These are phyloP conservation scores for Zenarchopterus dispar DNA, from an alignment of 2,797 vertebrate genomes.

Conservation along the genomic window DNA sequence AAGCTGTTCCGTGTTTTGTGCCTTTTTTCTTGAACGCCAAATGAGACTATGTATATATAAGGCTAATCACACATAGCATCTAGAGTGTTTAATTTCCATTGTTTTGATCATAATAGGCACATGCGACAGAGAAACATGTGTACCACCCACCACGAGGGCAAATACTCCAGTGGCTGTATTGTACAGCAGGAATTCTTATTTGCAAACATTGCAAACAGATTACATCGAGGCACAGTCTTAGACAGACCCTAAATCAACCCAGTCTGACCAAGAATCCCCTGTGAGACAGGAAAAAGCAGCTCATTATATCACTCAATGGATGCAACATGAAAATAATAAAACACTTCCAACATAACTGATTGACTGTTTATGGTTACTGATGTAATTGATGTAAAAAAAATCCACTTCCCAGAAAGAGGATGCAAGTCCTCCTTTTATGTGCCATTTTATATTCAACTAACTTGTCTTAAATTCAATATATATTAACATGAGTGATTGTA, in stretches of 20 bases:
- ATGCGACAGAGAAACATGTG: constrained; percentile 69
- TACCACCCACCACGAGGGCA: constrained; percentile 74
- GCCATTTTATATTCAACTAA: constrained; percentile 1
- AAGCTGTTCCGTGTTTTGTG: constrained; percentile 85
- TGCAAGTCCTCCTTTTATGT: background rate
- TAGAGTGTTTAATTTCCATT: constrained; percentile 83
- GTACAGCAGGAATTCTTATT: constrained; percentile 81
- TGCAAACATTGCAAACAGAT: constrained; percentile 76
- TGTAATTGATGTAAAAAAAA: too few species aligned
- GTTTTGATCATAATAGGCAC: constrained; percentile 80
- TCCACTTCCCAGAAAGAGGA: background rate
- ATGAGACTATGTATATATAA: constrained; percentile 69
- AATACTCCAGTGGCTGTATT: constrained; percentile 78
- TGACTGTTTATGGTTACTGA: too few species aligned
- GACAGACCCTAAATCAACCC: constrained; percentile 35
- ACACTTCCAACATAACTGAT: constrained; percentile 1
- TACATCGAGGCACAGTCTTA: constrained; percentile 62
- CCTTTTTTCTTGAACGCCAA: constrained; percentile 66
- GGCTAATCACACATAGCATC: constrained; percentile 82
- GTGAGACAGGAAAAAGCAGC: constrained; percentile 29
- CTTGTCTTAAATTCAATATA: background rate
- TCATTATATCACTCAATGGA: too few species aligned
- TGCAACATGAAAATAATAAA: too few species aligned
- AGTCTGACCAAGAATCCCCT: constrained; percentile 32
- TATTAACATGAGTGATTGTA: constrained; percentile 21